Evolutionary conservation across 2,888 invertebrate genomes (phyloP), one percentile per base, ranked within the genome.

Genomic region (Urechis unicinctus): DNA sequence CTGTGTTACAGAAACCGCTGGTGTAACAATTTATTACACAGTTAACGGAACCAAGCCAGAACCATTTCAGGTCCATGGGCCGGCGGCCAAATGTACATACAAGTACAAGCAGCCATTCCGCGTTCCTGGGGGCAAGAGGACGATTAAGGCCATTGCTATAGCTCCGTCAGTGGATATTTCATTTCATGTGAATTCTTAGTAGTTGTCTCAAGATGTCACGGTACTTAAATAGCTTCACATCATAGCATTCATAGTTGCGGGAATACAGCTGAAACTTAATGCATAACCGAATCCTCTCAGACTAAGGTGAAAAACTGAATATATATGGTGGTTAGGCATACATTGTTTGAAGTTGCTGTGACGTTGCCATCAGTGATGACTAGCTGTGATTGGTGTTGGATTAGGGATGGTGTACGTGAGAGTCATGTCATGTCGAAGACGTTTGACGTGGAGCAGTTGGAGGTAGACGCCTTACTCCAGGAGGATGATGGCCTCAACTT

Each of bases 21-120:
- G 71, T 52, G 70, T 68, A 3, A 66, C 66, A 31, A 77, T 79
- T 29, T 73, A 70, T 63, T 79, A 77, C 70, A 78, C 79, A 43
- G 67, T 76, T 29, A 76, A 79, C 72, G 77, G 77, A 17, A 66
- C 68, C n/a, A 78, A 74, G 52, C 79, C 79, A 22, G 73, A 77
- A 21, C 77, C 78, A 2, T 78, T 76, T 63, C 69, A 73, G 28
- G 56, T 56, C 4, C 65, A 64, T 47, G 68, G 73, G 45, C 69
- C 69, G 22, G 65, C 60, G 4, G 72, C 71, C 6, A 70, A 67
- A 56, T 68, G 65, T 52, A 78, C 78, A 0, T 66, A 71, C 60
- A 68, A 69, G 52, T 79, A 78, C 61, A 66, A 61, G 50, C 71
- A 70, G 29, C 78, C 79, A 2, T 77, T 79, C 59, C 69, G 69